These are phyloP conservation scores for Hippocampus kuda DNA, from an alignment of 2,797 vertebrate species.

Conservation along the genomic window DNA sequence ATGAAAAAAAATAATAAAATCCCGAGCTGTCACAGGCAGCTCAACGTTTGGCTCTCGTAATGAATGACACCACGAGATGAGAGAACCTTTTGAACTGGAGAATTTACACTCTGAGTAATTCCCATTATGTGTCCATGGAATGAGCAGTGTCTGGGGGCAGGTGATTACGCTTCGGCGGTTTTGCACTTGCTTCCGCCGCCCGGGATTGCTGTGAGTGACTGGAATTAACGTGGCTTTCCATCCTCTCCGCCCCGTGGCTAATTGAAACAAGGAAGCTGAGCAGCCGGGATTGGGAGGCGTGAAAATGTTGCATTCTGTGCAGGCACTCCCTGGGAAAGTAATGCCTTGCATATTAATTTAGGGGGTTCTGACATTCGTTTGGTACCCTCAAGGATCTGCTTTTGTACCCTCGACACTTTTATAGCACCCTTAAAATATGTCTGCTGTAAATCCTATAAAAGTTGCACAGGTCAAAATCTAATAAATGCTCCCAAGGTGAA, in stretches of 20 bases:
- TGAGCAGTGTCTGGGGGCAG: conserved; percentile 52
- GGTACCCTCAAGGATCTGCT: neutral
- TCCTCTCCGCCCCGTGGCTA: conserved; percentile 55
- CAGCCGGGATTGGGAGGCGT: conserved; percentile 15
- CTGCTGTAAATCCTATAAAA: neutral
- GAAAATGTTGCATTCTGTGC: conserved; percentile 44
- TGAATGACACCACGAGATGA: conserved; percentile 24
- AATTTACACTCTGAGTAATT: conserved; percentile 48
- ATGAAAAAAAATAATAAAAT: neutral
- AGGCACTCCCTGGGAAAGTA: conserved; percentile 19
- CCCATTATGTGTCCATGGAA: conserved; percentile 52
- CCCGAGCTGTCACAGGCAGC: neutral
- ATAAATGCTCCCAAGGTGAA: neutral
- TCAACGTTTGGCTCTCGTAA: conserved; percentile 9
- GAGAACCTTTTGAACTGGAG: conserved; percentile 26
- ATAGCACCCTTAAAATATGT: neutral
- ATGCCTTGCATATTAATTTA: neutral
- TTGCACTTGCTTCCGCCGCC: conserved; percentile 28
- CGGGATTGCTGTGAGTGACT: conserved; percentile 52
- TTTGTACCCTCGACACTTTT: neutral
- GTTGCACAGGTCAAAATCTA: neutral
- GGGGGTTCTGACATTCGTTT: neutral
- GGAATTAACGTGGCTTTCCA: conserved; percentile 63
- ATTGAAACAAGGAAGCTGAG: conserved; percentile 60
- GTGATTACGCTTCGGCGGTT: conserved; percentile 52